A percentile compares a stretch with the other conserved stretches of the same genome.
Conservation (phyloP, 1,140 invertebrate species). For the Physella acuta region DNA sequence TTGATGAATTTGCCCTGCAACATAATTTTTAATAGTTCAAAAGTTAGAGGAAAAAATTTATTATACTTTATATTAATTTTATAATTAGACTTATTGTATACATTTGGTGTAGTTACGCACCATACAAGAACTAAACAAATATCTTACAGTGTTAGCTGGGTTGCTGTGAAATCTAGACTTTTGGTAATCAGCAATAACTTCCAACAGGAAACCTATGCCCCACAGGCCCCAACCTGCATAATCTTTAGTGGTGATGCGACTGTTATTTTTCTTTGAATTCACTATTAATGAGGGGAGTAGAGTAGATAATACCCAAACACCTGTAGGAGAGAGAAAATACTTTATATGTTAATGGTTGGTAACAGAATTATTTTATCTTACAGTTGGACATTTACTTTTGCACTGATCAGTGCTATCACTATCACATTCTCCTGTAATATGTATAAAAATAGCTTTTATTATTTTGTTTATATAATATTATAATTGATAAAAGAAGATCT, state of each 20-base stretch:
- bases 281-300: slow-evolving; percentile 59
- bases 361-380: too few species aligned
- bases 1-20: slow-evolving; percentile 48
- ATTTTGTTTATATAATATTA: too few species aligned
- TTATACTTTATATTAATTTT: neutral
- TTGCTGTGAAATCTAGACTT: slow-evolving; percentile 46
- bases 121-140: neutral
- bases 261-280: slow-evolving; percentile 43
- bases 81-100: neutral
- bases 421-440: too few species aligned
- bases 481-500: too few species aligned
- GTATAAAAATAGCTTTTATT: too few species aligned
- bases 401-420: too few species aligned
- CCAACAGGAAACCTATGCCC: slow-evolving; percentile 42
- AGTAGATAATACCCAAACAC: slow-evolving; percentile 57
- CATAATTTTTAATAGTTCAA: slow-evolving; percentile 1
- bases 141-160: slow-evolving; percentile 46
- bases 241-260: slow-evolving; percentile 35
- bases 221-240: slow-evolving; percentile 49
- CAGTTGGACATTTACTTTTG: too few species aligned
- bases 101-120: neutral
- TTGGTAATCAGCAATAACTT: slow-evolving; percentile 50
- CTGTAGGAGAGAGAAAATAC: too few species aligned
- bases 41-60: neutral
- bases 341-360: too few species aligned